Base-by-base conservation (phyloP, 2,888 invertebrate genomes). In the Coremacera marginata region DNA sequence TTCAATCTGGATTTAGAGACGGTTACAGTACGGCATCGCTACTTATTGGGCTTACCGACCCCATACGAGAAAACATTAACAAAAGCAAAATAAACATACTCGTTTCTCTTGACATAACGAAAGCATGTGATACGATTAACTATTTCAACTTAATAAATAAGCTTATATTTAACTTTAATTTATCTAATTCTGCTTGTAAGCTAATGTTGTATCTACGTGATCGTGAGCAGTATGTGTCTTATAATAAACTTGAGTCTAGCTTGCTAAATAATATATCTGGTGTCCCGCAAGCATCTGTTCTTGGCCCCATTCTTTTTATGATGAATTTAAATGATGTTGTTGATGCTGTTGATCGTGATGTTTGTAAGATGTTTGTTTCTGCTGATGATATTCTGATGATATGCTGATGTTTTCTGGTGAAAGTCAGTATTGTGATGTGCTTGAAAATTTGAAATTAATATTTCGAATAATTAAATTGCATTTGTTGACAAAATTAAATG, bases 101-200 rank as follows among this genome's bases (percentile, higher is more conserved):
- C 5, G 37, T 37, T 37, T 37, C 37, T 37, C 37, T 37, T 2
- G 57, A 57, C n/a, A n/a, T n/a, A n/a, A n/a, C n/a, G n/a, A n/a
- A n/a, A n/a, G n/a, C n/a, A n/a, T n/a, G n/a, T n/a, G n/a, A 57
- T 57, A 57, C 57, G 9, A 57, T 57, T n/a, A 57, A 57, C 25
- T 25, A 57, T 19, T 1, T 5, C 22, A 19, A n/a, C 2, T 11
- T 57, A 19, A 57, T 57, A 22, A 8, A 4, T n/a, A 57, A 57
- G 22, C 19, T 57, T 22, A 57, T 22, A 57, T 19, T 9, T 57
- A 5, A 19, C n/a, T 55, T 19, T 55, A 55, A 55, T 55, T 55
- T 19, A 9, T 57, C 57, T 9, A 57, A 57, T 5, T n/a, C 57
- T 57, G 19, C 57, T 57, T 57, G n/a, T 57, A 57, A 57, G n/a